Conservation (phyloP, 2,113 vertebrate genomes). For the Dryoscopus gambensis region DNA sequence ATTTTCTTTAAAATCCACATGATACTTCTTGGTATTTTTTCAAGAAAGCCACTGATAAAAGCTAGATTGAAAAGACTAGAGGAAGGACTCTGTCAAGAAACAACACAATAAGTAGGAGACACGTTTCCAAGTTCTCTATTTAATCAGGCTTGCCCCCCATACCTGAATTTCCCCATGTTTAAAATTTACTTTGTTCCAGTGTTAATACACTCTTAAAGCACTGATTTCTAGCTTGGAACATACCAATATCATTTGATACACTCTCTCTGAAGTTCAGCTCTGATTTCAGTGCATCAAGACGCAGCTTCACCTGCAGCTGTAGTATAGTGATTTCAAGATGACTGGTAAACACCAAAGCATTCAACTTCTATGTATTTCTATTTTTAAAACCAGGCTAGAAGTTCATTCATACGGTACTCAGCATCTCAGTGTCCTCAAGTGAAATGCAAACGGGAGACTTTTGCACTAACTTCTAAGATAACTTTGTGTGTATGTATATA, state of each 20-base stretch:
- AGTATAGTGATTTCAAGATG: neutral
- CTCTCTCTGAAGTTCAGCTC: neutral
- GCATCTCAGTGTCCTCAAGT: neutral
- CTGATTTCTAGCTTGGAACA: neutral
- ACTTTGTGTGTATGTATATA: rapidly evolving
- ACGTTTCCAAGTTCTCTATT: neutral
- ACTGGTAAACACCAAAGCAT: rapidly evolving
- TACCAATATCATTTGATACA: neutral
- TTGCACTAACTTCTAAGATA: neutral
- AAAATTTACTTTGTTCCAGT: neutral
- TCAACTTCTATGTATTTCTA: neutral
- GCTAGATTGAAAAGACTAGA: neutral
- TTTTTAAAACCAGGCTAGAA: neutral
- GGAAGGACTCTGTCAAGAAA: neutral
- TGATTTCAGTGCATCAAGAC: neutral
- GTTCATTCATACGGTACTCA: neutral
- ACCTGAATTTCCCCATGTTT: neutral
- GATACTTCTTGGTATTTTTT: neutral
- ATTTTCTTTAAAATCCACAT: neutral
- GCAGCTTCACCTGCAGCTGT: neutral
- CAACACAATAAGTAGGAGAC: neutral
- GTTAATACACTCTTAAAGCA: neutral
- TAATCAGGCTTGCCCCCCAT: neutral
- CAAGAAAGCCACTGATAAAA: neutral
- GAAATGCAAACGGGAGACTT: neutral